Base-by-base conservation (phyloP, 1,140 invertebrate genomes). In the Papilio aristodemus region DNA sequence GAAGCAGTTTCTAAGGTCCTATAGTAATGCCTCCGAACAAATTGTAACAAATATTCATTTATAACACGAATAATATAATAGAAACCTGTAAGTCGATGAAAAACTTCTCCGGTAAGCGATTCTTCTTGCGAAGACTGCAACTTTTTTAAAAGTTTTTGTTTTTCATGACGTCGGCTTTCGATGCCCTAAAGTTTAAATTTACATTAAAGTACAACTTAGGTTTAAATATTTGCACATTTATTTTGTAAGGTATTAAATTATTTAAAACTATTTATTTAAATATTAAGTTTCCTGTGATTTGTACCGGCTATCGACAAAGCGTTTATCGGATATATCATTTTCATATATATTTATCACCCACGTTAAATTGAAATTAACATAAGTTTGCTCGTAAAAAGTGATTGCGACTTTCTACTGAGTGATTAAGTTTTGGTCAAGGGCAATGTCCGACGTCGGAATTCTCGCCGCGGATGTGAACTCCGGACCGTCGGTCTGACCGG, bases 361-460 rank as follows among this genome's bases (percentile, higher is more conserved):
- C 43, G 43, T 54, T 54, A 54, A 54, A 54, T 54, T 25, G 3
- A 22, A 54, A 54, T 54, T 13, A 54, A 54, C 46, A 22, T 54
- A 22, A 54, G 46, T 54, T 54, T 54, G 19, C 19, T 54, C 11
- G 22, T 54, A 54, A 22, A 54, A 54, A 54, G 36, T 19, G 36
- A 38, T 62, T 39, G 37, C 38, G 13, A 64, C 60, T 64, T 64
- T 64, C 60, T 43, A 37, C 22, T 11, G 13, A 41, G 11, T 39
- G 38, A 64, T 64, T 25, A 11, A 64, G 22, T 58, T 50, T 32
- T 66, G 58, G 10, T 39, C 41, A 69, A 68, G 72, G 59, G 46
- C 72, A 74, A 70, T 37, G 71, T 74, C 68, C 68, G 68, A 22
- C 60, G 62, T 57, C 66, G 73, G 71, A 72, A 75, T 74, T 69